Conservation (phyloP, 2,113 vertebrate species). For the Hypanus sabinus region DNA sequence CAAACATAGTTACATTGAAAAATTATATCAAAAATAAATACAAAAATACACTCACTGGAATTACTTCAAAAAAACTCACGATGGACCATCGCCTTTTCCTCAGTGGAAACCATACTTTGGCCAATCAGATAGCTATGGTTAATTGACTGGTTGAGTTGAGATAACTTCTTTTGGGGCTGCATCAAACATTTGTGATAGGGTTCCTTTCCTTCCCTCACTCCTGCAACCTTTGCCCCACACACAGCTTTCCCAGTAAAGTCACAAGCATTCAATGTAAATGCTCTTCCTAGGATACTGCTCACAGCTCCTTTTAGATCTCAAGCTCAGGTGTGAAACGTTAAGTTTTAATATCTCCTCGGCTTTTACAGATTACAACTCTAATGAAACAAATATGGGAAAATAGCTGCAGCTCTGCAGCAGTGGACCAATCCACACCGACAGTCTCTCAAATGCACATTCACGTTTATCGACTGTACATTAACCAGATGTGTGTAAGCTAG, state of each 20-base stretch:
- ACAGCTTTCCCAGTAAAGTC: neutral
- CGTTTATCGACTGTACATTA: no score
- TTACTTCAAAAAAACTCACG: neutral
- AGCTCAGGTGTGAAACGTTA: neutral
- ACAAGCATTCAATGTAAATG: neutral
- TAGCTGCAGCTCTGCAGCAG: no score
- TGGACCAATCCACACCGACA: no score
- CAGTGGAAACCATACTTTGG: neutral
- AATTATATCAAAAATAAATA: neutral
- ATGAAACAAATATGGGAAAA: neutral
- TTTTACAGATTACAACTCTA: neutral
- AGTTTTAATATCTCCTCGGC: no score
- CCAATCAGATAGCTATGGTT: no score
- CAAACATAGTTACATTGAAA: neutral
- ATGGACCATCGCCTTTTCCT: neutral
- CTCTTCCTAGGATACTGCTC: neutral
- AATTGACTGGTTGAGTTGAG: neutral
- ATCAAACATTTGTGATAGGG: neutral
- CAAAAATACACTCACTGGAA: neutral
- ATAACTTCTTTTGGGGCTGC: neutral
- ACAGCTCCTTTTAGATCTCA: neutral
- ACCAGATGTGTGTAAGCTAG: no score
- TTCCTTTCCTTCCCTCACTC: neutral
- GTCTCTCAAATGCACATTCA: no score
- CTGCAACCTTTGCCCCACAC: neutral